Evolutionary conservation across 1,140 invertebrate genomes (phyloP).

Genomic region (Tyrophagus putrescentiae): DNA sequence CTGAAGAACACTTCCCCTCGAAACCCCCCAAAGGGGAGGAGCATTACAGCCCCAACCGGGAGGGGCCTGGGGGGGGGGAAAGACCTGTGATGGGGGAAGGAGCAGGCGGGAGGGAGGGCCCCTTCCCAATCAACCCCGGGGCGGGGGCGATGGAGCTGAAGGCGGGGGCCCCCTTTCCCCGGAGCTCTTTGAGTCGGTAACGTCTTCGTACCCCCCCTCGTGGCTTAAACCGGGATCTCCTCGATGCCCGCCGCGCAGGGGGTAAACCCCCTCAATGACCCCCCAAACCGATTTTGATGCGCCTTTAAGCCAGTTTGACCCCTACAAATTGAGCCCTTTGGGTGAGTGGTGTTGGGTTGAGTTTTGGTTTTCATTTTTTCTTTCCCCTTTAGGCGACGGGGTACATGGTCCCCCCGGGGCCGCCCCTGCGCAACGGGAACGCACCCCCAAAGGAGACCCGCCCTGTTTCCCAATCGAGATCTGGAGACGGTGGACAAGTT

Average conservation of each 20-base stretch:
- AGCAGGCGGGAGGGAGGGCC: too few relatives aligned
- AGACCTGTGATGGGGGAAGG: too few relatives aligned
- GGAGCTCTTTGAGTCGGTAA: slow-evolving; percentile 42
- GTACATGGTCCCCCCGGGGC: slow-evolving; percentile 62
- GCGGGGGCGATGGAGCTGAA: slow-evolving; percentile 19
- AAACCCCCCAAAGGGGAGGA: too few relatives aligned
- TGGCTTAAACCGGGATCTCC: slow-evolving; percentile 87
- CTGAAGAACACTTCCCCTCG: too few relatives aligned
- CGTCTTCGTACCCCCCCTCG: slow-evolving; percentile 60
- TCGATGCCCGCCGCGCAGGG: slow-evolving; percentile 76
- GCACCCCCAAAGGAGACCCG: slow-evolving; percentile 45
- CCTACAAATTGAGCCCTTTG: slow-evolving; percentile 34
- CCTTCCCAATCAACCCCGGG: too few relatives aligned
- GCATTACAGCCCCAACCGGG: too few relatives aligned
- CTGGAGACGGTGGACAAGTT: slow-evolving; percentile 68
- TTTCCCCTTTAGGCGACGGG: too few relatives aligned
- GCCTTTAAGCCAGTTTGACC: slow-evolving; percentile 33
- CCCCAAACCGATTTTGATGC: slow-evolving; percentile 35
- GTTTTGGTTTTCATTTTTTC: too few relatives aligned
- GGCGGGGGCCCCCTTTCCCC: slow-evolving; percentile 66
- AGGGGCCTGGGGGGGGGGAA: too few relatives aligned
- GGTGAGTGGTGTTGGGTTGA: too few relatives aligned
- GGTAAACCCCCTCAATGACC: slow-evolving; percentile 32
- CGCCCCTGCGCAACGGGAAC: slow-evolving; percentile 42
- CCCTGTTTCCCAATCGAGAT: slow-evolving; percentile 73